phyloP scores from a whole-genome alignment of 2,888 invertebrate species.

The Eledone cirrhosa region DNA sequence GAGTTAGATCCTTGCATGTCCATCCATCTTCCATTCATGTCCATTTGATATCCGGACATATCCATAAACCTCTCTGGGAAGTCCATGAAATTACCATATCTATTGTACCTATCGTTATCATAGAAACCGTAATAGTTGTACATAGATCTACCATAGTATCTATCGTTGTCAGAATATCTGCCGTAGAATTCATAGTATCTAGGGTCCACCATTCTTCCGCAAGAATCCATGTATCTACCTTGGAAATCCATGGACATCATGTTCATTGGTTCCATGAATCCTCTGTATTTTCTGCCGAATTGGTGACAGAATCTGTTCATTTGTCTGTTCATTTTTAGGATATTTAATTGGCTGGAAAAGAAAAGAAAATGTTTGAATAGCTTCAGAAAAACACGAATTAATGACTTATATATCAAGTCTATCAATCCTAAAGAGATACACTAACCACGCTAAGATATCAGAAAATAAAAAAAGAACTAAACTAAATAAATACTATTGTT shows the following conservation, averaged over 20 bases:
- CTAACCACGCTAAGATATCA: too few species aligned
- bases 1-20: not conserved
- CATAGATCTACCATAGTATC: conserved; percentile 15
- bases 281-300: conserved; percentile 5
- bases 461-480: too few species aligned
- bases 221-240: conserved; percentile 23
- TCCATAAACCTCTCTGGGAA: conserved; percentile 14
- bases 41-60: conserved; percentile 15
- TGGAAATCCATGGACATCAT: conserved; percentile 23
- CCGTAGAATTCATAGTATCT: conserved; percentile 1
- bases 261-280: conserved; percentile 1
- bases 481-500: too few species aligned
- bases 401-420: too few species aligned
- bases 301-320: not conserved
- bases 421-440: too few species aligned
- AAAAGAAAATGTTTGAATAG: too few species aligned
- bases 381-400: too few species aligned
- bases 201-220: conserved; percentile 13
- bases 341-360: too few species aligned
- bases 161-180: not conserved
- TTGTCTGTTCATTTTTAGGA: not conserved
- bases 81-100: conserved; percentile 7
- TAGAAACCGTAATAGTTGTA: conserved; percentile 11
- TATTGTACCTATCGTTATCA: not conserved
- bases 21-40: conserved; percentile 11